These are phyloP conservation scores for Nibea albiflora DNA, from an alignment of 2,113 vertebrate genomes.

Conservation along the genomic window DNA sequence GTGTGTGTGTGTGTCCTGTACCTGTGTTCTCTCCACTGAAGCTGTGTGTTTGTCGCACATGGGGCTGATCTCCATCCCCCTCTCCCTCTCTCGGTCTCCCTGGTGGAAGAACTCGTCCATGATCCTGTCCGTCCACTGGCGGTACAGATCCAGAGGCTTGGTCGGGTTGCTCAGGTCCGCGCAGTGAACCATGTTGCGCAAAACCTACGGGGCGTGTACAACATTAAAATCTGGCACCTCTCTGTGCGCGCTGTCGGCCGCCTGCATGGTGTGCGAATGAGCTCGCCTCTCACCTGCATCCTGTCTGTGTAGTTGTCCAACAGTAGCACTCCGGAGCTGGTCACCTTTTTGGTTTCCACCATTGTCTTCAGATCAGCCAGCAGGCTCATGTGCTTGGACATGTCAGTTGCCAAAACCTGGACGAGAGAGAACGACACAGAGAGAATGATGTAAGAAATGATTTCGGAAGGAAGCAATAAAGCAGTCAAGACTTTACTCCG, in stretches of 20 bases:
- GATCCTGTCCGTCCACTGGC: slow-evolving; percentile 98
- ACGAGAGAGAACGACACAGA: neutral
- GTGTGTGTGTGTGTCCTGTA: slow-evolving; percentile 62
- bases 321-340: slow-evolving; percentile 96
- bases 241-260: too few relatives aligned
- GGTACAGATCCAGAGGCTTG: slow-evolving; percentile 95
- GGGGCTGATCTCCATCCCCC: slow-evolving; percentile 98
- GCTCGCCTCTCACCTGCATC: slow-evolving; percentile 89
- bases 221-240: neutral
- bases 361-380: slow-evolving; percentile 97
- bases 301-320: slow-evolving; percentile 98
- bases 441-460: neutral
- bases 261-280: neutral
- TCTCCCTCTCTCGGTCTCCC: slow-evolving; percentile 94
- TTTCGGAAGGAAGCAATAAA: neutral
- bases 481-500: neutral
- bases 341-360: slow-evolving; percentile 99
- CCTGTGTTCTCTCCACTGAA: slow-evolving; percentile 98
- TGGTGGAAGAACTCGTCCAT: slow-evolving; percentile 99
- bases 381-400: slow-evolving; percentile 99
- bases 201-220: slow-evolving; percentile 84
- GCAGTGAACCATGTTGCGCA: slow-evolving; percentile 98
- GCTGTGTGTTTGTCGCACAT: slow-evolving; percentile 99
- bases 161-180: slow-evolving; percentile 98
- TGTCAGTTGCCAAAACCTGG: slow-evolving; percentile 97